Evolutionary conservation across 2,113 vertebrate genomes (phyloP).

Genomic region (Sterrhoptilus dennistouni): DNA sequence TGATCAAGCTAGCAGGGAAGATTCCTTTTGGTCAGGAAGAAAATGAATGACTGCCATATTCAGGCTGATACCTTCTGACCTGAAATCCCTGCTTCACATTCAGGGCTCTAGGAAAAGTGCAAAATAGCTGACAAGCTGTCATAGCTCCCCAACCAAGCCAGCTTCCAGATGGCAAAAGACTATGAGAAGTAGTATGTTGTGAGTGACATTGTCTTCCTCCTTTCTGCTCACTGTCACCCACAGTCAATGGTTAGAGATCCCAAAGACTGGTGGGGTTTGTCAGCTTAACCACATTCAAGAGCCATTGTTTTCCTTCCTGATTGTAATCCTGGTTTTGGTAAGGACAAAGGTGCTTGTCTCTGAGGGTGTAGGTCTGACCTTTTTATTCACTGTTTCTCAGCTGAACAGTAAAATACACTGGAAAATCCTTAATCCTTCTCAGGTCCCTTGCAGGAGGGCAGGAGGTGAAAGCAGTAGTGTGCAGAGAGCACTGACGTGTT

Average conservation of each 20-base stretch:
- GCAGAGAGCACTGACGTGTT: background rate
- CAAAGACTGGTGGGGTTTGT: accelerated
- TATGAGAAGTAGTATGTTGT: background rate
- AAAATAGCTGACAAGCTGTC: background rate
- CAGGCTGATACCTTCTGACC: background rate
- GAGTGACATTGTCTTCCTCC: background rate
- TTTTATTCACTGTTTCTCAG: background rate
- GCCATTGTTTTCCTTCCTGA: background rate
- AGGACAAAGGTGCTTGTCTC: background rate
- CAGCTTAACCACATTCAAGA: background rate
- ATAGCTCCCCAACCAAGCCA: background rate
- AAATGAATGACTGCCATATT: background rate
- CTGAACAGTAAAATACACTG: background rate
- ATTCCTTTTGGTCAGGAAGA: background rate
- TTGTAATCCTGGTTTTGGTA: background rate
- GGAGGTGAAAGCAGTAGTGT: background rate
- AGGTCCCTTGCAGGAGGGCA: background rate
- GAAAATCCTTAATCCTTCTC: background rate
- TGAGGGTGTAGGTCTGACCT: background rate
- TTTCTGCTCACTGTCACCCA: background rate
- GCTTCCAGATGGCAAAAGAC: background rate
- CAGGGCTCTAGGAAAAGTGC: background rate
- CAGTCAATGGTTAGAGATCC: background rate
- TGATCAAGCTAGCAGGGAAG: background rate
- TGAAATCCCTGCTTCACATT: background rate